Evolutionary conservation across 2,888 invertebrate genomes (phyloP), one percentile per base, ranked within the genome.

Genomic region (Conchocele bisecta): DNA sequence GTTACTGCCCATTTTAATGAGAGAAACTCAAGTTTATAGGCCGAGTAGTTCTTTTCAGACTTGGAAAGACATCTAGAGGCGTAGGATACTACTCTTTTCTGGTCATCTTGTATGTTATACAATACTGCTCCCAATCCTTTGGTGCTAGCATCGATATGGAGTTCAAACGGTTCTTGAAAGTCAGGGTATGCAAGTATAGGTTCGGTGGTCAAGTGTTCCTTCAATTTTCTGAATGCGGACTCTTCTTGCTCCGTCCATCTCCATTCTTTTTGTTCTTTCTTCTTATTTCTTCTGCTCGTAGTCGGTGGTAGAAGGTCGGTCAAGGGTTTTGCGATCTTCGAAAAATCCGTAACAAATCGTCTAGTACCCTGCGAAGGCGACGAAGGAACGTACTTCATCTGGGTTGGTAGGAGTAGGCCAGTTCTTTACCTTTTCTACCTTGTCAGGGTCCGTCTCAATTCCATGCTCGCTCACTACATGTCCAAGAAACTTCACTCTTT

Each of bases 11-110:
- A 72, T 35, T 73, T 73, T 1, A 76, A 37, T 1, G 57, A 39
- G 0, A 73, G 37, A 53, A 73, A 73, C 33, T 76, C 73, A 37
- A 57, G 41, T 26, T 73, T 72, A 42, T 68, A 65, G 1, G 61
- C 54, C 24, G n/a, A n/a, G n/a, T n/a, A n/a, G n/a, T n/a, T n/a
- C n/a, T n/a, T n/a, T n/a, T n/a, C n/a, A n/a, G n/a, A n/a, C n/a
- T n/a, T n/a, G n/a, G n/a, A n/a, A n/a, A n/a, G n/a, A n/a, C n/a
- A n/a, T n/a, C n/a, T n/a, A 39, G 72, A 69, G 6, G 69, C 69
- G 57, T 54, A 75, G 7, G 59, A 51, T 4, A 71, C 66, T 1
- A 69, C 63, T 20, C 61, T 31, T 20, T 59, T 51, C 17, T 33
- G 3, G 6, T 56, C 69, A 2, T 65, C 63, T 28, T 58, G 63